Base-by-base conservation (phyloP, 1,140 invertebrate species). In the Samia ricini region DNA sequence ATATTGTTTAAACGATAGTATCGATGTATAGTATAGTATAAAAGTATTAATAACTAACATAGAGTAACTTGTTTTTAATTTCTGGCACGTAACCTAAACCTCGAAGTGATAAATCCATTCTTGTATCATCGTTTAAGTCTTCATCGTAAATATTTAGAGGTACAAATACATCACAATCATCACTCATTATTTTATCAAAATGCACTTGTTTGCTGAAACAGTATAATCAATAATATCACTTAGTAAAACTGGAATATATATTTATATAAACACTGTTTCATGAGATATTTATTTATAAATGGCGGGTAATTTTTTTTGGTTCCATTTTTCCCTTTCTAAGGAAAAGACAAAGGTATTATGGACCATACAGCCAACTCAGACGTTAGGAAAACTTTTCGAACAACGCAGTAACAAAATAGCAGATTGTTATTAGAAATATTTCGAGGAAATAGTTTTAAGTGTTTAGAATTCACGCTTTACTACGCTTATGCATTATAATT, bases 251-350 rank as follows among this genome's bases (percentile, higher is more conserved):
- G 63, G 94, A 94, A 54, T 92, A 85, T 56, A n/a, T n/a, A n/a
- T n/a, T n/a, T n/a, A n/a, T n/a, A 91, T 94, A 61, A 94, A 93
- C 64, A 93, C 95, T 0, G 88, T 92, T 10, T 76, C 93, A 4
- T 94, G 10, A 12, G 33, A 42, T 12, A 8, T 42, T 42, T 12
- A 8, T 42, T 42, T 42, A 42, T 4, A 42, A 7, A 42, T 42
- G 33, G 33, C 33, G 33, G 26, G 26, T n/a, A n/a, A n/a, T n/a
- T n/a, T n/a, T n/a, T n/a, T n/a, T n/a, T n/a, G n/a, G n/a, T n/a
- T n/a, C n/a, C n/a, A n/a, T n/a, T n/a, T n/a, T n/a, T n/a, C n/a
- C n/a, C n/a, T n/a, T n/a, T n/a, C n/a, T n/a, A n/a, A n/a, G n/a
- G n/a, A n/a, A n/a, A n/a, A n/a, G n/a, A n/a, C n/a, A n/a, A n/a